Evolutionary conservation across 2,888 invertebrate genomes (phyloP), one percentile per base, ranked within the genome.

Genomic region (Hirtodrosophila duncani): DNA sequence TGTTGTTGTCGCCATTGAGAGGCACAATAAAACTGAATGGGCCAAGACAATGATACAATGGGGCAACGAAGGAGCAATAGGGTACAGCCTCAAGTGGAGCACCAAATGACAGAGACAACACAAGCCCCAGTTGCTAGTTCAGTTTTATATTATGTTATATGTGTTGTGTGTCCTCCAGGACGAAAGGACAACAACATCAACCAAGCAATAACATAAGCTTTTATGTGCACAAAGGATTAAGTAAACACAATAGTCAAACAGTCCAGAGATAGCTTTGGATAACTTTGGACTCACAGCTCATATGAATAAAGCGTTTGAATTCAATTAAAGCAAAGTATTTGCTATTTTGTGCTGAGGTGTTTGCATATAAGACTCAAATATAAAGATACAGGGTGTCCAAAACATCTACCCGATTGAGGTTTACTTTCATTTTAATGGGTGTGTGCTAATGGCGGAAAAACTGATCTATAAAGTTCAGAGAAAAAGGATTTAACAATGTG

Each of bases 1-100:
- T 64, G 70, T 78, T 63, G 72, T 57, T 45, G 44, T 43, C 31
- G 30, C 26, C 21, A 24, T 37, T 42, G 50, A 71, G 63, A 65
- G 69, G 53, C 63, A 59, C 60, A 77, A 72, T 72, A 72, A 77
- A 72, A 72, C 64, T 67, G 69, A 77, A 77, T 77, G 72, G 65
- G 14, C 1, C 14, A 45, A 37, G 24, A 38, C 34, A 44, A 59
- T 37, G 43, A 55, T 34, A 41, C 38, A 18, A 11, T n/a, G 27
- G 7, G 14, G 29, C 8, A 18, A 7, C 31, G n/a, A n/a, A n/a
- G n/a, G n/a, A 8, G 21, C 31, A 44, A 30, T 33, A 43, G 45
- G 34, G 26, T 33, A 23, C 20, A 21, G 27, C 20, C 51, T 50
- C 55, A 66, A 63, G 39, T 50, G 58, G 37, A 34, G n/a, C 18